Percentiles rank a stretch among this genome's conserved stretches.
These are phyloP conservation scores for Smittia sp. DNA, from an alignment of 2,888 invertebrate species.

Conservation along the genomic window DNA sequence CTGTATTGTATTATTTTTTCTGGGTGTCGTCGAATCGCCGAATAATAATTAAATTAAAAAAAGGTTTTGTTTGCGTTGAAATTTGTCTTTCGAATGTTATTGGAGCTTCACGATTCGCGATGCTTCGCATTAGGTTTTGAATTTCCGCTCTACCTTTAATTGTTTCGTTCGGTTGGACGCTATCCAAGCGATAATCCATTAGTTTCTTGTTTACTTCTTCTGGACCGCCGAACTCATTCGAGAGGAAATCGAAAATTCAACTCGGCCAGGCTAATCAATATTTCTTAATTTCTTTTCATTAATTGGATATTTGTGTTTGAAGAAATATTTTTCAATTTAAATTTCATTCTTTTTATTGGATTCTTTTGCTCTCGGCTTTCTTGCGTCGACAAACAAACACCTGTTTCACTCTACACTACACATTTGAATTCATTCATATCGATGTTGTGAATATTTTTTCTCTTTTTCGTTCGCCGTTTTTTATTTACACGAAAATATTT, in stretches of 20 bases:
- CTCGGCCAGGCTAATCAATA: background rate
- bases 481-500: background rate
- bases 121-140: background rate
- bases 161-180: constrained; percentile 5
- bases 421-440: constrained; percentile 24
- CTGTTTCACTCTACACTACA: constrained; percentile 32
- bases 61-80: constrained; percentile 6
- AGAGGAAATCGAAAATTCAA: background rate
- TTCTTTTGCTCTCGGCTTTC: constrained; percentile 7
- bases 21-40: background rate
- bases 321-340: constrained; percentile 2
- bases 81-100: constrained; percentile 20
- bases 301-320: constrained; percentile 28
- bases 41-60: constrained; percentile 18
- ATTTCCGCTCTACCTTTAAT: constrained; percentile 8
- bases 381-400: constrained; percentile 25
- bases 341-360: background rate
- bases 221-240: background rate
- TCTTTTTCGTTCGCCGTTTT: background rate
- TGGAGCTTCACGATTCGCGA: background rate
- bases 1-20: background rate
- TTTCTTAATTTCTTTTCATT: constrained; percentile 19
- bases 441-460: constrained; percentile 2
- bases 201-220: constrained; percentile 12
- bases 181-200: constrained; percentile 41